Conservation (phyloP, 2,888 invertebrate genomes). For the Pristionchus maxplancki region DNA sequence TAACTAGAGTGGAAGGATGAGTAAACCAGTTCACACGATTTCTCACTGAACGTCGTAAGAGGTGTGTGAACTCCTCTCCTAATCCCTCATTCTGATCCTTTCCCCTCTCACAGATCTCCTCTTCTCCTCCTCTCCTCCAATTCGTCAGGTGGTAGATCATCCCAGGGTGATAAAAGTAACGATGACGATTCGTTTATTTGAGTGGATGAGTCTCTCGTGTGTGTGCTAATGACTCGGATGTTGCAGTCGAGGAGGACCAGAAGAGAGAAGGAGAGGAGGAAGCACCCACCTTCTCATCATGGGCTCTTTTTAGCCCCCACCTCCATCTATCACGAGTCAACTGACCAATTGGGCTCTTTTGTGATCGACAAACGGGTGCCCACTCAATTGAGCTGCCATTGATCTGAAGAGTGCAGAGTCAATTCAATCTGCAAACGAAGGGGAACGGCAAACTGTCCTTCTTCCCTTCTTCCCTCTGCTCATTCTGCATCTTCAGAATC, state of each 20-base stretch:
- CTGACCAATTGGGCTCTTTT: background rate
- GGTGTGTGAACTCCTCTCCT: background rate
- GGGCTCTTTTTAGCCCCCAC: background rate
- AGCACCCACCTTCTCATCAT: constrained; percentile 10
- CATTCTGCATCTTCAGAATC: background rate
- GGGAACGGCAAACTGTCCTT: too few relatives aligned
- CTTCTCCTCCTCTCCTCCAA: background rate
- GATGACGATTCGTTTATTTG: constrained; percentile 11
- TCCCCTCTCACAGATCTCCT: background rate
- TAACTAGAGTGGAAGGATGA: too few relatives aligned
- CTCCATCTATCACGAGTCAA: background rate
- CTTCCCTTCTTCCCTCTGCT: too few relatives aligned
- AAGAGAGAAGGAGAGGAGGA: background rate
- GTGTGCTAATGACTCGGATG: background rate
- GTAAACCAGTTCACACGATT: background rate
- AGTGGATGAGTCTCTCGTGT: background rate
- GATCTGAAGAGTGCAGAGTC: background rate
- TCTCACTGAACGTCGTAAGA: background rate
- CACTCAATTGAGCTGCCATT: background rate
- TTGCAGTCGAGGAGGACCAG: background rate
- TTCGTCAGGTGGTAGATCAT: background rate
- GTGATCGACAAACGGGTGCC: background rate
- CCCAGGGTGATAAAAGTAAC: background rate
- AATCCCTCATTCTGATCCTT: background rate
- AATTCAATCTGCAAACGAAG: too few relatives aligned